These are phyloP conservation scores for Lithodes maja DNA, from an alignment of 2,888 invertebrate species.

Conservation along the genomic window DNA sequence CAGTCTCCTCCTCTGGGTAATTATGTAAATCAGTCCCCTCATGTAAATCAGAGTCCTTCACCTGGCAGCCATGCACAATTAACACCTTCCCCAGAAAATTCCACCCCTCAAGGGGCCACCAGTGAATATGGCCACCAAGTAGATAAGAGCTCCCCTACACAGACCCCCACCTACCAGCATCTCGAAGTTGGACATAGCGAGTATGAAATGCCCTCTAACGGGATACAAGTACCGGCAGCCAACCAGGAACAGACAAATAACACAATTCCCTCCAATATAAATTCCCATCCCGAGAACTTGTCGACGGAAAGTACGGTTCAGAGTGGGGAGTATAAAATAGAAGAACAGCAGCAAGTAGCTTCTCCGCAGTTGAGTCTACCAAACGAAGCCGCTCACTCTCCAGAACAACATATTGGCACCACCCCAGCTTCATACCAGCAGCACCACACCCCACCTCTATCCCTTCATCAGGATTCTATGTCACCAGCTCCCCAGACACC, in stretches of 20 bases:
- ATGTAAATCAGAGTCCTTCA: background rate
- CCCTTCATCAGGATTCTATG: background rate
- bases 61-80: slow-evolving; percentile 18
- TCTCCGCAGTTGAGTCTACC: background rate
- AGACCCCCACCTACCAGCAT: background rate
- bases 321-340: background rate
- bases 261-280: background rate
- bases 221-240: background rate
- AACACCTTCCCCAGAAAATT: background rate
- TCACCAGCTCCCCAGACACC: background rate
- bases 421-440: background rate
- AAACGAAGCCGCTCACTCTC: background rate
- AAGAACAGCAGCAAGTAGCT: background rate
- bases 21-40: background rate
- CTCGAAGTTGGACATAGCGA: background rate
- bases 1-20: background rate
- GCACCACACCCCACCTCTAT: background rate
- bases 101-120: background rate
- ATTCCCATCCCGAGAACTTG: background rate
- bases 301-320: background rate
- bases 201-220: background rate
- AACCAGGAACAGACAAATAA: background rate
- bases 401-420: slow-evolving; percentile 6
- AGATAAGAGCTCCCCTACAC: background rate
- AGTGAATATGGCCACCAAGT: background rate